Base-by-base conservation (phyloP, 2,113 vertebrate genomes). In the Grammatotria lemairii region DNA sequence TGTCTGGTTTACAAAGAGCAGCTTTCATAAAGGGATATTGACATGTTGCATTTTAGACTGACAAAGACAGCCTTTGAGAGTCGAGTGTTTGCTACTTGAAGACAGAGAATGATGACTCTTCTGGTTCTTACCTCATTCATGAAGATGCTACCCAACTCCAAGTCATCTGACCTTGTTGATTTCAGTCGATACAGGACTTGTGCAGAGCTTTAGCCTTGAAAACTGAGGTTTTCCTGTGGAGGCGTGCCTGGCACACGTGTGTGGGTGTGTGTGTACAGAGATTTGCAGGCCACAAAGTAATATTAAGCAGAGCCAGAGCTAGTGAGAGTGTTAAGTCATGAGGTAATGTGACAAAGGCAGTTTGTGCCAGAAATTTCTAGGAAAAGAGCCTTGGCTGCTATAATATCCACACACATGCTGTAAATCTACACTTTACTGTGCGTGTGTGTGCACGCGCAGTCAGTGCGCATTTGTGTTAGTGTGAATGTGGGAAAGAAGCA, bases 311-410 rank as follows among this genome's bases (percentile, higher is more conserved):
- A 92, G 85, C 82, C 87, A 86, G 90, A 88, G 89, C 88, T 85
- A 94, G 89, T 82, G 60, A 94, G 85, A 94, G 92, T 94, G 90
- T 94, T 94, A 85, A 80, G 95, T 89, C 90, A 93, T 93, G 93
- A 94, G 94, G 94, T 95, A 91, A 95, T 94, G 84, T 89, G 91
- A 94, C 92, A 85, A 90, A 92, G 87, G 31, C 75, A 86, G 91
- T 91, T 90, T 89, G 90, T 95, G 95, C 93, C 94, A 92, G 81
- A 88, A 75, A 92, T 95, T 96, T 96, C 95, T 95, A 96, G 95
- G 96, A 96, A 96, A 94, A 89, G 88, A 82, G 90, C 65, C 65
- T 88, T 92, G 93, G 94, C 94, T 86, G 82, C 92, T 87, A 14
- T 88, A 84, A 94, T 88, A 91, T 93, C 95, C 91, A 87, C 95